These are phyloP conservation scores for Murina feae DNA, from an alignment of 2,113 vertebrate genomes.

Conservation along the genomic window DNA sequence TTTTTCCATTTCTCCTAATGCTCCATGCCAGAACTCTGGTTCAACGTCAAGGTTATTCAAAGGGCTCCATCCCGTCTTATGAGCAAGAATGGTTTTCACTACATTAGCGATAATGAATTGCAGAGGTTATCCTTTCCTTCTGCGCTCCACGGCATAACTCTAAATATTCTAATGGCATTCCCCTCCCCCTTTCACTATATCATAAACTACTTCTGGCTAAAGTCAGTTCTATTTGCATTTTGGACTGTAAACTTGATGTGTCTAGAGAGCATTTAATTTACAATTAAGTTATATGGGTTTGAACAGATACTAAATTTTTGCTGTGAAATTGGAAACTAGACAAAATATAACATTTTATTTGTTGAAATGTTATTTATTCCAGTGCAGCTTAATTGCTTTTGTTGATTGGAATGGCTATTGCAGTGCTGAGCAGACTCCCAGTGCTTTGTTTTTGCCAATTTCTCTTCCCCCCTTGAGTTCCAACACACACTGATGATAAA, in stretches of 20 bases:
- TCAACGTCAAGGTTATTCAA: constrained; percentile 15
- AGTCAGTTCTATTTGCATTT: constrained; percentile 34
- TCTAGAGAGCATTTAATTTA: constrained; percentile 21
- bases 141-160: background rate
- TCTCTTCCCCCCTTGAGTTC: accelerated
- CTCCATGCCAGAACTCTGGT: background rate
- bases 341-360: constrained; percentile 36
- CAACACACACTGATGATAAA: background rate
- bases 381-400: constrained; percentile 13
- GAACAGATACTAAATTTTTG: constrained; percentile 37
- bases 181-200: background rate
- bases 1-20: constrained; percentile 36
- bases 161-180: background rate
- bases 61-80: constrained; percentile 37
- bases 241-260: background rate
- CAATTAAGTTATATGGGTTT: constrained; percentile 26
- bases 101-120: background rate
- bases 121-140: constrained; percentile 13
- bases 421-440: background rate
- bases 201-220: background rate
- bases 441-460: background rate
- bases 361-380: constrained; percentile 27
- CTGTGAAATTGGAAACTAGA: constrained; percentile 34
- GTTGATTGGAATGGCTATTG: background rate
- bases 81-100: constrained; percentile 30